Evolutionary conservation across 2,797 vertebrate species (phyloP).

Genomic region (Sebastes melanostomus): DNA sequence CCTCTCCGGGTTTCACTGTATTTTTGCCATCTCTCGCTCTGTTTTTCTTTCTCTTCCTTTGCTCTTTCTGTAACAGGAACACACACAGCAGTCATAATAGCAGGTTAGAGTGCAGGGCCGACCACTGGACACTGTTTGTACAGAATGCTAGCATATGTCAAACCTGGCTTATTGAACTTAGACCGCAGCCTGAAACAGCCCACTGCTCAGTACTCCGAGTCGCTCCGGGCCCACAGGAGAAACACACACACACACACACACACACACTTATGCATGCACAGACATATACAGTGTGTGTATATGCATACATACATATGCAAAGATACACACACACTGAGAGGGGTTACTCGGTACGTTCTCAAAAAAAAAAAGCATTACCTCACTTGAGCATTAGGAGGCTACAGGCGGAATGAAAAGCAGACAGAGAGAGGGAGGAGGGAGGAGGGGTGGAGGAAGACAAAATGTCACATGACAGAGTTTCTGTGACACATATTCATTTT

Average conservation of each 20-base stretch:
- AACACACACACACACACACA: constrained; percentile 16
- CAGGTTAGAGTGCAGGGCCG: constrained; percentile 63
- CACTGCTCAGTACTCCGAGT: constrained; percentile 40
- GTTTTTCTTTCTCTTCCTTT: constrained; percentile 52
- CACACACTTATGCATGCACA: constrained; percentile 41
- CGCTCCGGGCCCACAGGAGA: constrained; percentile 12
- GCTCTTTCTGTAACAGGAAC: constrained; percentile 44
- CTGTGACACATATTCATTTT: constrained; percentile 66
- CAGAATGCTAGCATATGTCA: constrained; percentile 80
- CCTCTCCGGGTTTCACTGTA: constrained; percentile 38
- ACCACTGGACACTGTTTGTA: constrained; percentile 76
- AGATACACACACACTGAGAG: constrained; percentile 42
- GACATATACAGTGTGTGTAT: constrained; percentile 30
- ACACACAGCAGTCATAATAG: constrained; percentile 70
- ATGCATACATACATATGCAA: constrained; percentile 43
- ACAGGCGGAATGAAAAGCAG: constrained; percentile 79
- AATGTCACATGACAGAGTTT: constrained; percentile 69
- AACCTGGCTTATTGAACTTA: constrained; percentile 74
- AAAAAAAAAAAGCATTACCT: constrained; percentile 77
- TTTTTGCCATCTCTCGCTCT: constrained; percentile 47
- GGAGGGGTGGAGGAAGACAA: constrained; percentile 21
- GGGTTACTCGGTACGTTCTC: constrained; percentile 72
- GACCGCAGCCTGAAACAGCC: constrained; percentile 73
- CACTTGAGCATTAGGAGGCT: constrained; percentile 75
- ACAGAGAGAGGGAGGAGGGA: constrained; percentile 40